Percentiles rank a stretch among this genome's conserved stretches.
phyloP scores from a whole-genome alignment of 1,140 invertebrate species.

The Diuraphis noxia region DNA sequence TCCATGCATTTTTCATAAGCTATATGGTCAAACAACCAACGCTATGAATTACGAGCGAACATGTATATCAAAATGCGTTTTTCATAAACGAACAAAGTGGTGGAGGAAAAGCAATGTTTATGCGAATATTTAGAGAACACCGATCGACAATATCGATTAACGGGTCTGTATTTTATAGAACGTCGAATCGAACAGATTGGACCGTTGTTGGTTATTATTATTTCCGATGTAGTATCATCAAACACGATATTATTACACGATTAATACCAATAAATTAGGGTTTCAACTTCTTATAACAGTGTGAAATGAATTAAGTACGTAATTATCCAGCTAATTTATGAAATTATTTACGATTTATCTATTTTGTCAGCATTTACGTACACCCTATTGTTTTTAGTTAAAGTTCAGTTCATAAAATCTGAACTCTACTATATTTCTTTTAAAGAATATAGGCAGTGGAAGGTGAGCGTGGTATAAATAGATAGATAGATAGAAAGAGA shows the following conservation, averaged over 20 bases:
- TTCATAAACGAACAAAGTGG: constrained; percentile 14
- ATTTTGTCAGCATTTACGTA: background rate
- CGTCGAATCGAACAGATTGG: background rate
- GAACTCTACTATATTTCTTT: background rate
- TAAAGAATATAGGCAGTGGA: no score
- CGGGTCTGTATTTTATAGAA: background rate
- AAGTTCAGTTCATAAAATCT: background rate
- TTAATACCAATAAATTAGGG: background rate
- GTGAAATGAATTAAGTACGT: background rate
- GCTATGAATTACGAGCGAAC: constrained; percentile 32
- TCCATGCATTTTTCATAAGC: constrained; percentile 50
- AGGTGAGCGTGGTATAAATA: no score
- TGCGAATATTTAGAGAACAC: background rate
- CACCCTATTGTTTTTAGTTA: background rate
- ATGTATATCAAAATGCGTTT: constrained; percentile 20
- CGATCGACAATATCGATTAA: background rate
- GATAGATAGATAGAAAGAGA: no score
- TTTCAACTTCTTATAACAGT: background rate
- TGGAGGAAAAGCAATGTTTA: background rate
- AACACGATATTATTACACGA: background rate
- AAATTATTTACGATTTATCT: background rate
- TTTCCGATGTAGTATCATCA: background rate
- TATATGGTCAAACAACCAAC: background rate
- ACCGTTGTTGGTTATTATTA: background rate
- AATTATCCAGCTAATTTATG: background rate